Evolutionary conservation across 2,113 vertebrate species (phyloP).

Genomic region (Oryzias javanicus): DNA sequence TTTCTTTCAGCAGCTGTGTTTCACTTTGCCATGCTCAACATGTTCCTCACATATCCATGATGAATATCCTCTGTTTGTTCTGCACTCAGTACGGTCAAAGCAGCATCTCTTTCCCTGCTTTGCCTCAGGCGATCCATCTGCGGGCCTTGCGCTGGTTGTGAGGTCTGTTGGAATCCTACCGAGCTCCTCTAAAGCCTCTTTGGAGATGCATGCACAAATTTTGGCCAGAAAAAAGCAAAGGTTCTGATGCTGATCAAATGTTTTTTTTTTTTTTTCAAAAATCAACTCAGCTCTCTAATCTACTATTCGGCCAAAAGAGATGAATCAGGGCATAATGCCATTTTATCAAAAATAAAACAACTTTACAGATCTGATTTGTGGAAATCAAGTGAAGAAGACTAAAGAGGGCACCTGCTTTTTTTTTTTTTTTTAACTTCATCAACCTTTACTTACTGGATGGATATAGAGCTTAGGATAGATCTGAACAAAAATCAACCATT

Average conservation of each 20-base stretch:
- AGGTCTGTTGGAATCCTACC: slow-evolving; percentile 44
- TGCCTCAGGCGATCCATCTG: slow-evolving; percentile 73
- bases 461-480: no score
- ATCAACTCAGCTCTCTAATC: background rate
- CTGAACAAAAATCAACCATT: no score
- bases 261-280: background rate
- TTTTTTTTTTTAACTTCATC: no score
- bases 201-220: slow-evolving; percentile 12
- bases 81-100: slow-evolving; percentile 37
- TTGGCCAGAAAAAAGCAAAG: slow-evolving; percentile 10
- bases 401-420: no score
- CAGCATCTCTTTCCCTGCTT: slow-evolving; percentile 29
- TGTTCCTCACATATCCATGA: slow-evolving; percentile 66
- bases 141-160: slow-evolving; percentile 60
- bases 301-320: background rate
- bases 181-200: slow-evolving; percentile 19
- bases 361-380: no score
- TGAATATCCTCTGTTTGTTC: slow-evolving; percentile 51
- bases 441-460: no score
- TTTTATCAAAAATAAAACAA: background rate
- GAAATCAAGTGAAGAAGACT: no score
- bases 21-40: slow-evolving; percentile 35
- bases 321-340: background rate
- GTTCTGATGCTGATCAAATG: slow-evolving; percentile 20
- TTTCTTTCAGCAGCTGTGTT: background rate